These are phyloP conservation scores for Gobio gobio DNA, from an alignment of 2,113 vertebrate genomes.

Conservation along the genomic window DNA sequence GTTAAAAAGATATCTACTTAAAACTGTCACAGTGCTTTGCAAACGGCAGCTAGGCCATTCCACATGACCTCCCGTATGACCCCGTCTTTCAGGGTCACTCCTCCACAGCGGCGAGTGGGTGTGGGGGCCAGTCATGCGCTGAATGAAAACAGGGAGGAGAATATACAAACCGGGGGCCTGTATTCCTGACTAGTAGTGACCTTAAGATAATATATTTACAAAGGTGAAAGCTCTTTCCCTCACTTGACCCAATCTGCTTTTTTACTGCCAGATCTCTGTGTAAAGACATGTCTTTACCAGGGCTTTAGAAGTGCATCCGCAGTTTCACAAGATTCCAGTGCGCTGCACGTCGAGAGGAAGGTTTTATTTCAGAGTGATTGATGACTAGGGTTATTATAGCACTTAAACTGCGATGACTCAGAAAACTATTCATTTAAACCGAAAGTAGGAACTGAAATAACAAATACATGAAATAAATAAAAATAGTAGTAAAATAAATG, in stretches of 20 bases:
- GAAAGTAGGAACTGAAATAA: background rate
- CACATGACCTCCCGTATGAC: constrained; percentile 79
- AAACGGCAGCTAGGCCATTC: constrained; percentile 80
- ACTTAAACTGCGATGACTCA: background rate
- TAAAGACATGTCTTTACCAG: constrained; percentile 22
- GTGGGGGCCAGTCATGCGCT: constrained; percentile 71
- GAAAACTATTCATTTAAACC: background rate
- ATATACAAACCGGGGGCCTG: constrained; percentile 29
- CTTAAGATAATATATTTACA: constrained; percentile 46
- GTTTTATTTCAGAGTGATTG: background rate
- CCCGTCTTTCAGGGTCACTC: constrained; percentile 75
- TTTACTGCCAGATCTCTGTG: constrained; percentile 11
- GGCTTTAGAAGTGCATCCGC: background rate
- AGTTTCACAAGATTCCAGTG: background rate
- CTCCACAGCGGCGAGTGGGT: constrained; percentile 73
- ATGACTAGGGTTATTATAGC: background rate
- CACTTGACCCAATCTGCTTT: background rate
- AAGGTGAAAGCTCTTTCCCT: constrained; percentile 28
- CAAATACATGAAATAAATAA: background rate
- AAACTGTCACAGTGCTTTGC: constrained; percentile 83
- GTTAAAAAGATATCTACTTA: constrained; percentile 82
- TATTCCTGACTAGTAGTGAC: constrained; percentile 54
- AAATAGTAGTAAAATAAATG: background rate
- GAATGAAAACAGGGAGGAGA: constrained; percentile 72
- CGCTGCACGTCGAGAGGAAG: background rate